Percentiles rank a stretch among this genome's conserved stretches.
phyloP scores from a whole-genome alignment of 2,113 vertebrate genomes.

The Suncus etruscus region DNA sequence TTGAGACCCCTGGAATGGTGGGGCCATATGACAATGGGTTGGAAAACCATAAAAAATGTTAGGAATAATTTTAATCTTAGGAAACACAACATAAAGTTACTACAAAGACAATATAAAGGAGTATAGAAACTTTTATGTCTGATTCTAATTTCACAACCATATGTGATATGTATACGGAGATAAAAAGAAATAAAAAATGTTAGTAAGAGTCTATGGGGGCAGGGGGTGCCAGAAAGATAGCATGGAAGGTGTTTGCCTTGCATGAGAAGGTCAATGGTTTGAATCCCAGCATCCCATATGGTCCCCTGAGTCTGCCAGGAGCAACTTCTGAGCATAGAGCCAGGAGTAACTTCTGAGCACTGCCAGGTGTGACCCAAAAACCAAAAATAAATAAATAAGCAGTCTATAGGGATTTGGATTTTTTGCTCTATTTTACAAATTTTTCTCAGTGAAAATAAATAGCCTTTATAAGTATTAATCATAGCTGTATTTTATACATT shows the following conservation, averaged over 20 bases:
- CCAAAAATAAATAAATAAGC: too few relatives aligned
- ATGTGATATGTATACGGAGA: neutral
- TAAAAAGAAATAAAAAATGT: neutral
- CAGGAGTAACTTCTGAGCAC: too few relatives aligned
- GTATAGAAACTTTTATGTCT: neutral
- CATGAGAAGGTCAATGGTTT: too few relatives aligned
- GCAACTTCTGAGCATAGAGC: too few relatives aligned
- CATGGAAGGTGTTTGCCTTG: too few relatives aligned
- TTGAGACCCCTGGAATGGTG: too few relatives aligned
- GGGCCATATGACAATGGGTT: neutral
- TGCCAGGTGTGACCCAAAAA: too few relatives aligned
- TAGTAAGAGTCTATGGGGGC: neutral
- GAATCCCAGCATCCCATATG: too few relatives aligned
- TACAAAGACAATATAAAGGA: conserved; percentile 5
- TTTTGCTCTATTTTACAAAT: neutral
- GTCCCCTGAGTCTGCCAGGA: too few relatives aligned
- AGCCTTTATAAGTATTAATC: neutral
- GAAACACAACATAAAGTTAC: conserved; percentile 39
- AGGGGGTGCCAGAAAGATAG: too few relatives aligned
- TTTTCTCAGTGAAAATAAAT: conserved; percentile 5
- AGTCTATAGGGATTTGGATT: neutral
- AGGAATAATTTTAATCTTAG: neutral
- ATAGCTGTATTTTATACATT: neutral
- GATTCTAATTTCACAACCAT: neutral
- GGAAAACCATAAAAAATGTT: neutral